Percentiles rank a stretch among this genome's conserved stretches.
Evolutionary conservation across 2,113 vertebrate species (phyloP).

Genomic region (Myotis brandtii): DNA sequence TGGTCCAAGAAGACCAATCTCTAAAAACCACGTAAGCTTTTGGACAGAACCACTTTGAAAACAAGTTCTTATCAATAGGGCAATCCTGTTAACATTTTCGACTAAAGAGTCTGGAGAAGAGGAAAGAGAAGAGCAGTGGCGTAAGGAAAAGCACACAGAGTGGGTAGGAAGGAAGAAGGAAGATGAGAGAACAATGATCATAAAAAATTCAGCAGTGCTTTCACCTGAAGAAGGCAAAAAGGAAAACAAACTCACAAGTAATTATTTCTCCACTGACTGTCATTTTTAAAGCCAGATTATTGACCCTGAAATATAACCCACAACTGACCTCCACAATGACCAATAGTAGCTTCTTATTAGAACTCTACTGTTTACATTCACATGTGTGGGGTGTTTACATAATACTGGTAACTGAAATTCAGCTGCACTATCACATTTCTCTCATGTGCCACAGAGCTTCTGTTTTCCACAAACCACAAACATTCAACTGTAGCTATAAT

Average conservation of each 20-base stretch:
- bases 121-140: fast-evolving
- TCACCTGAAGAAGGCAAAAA: background rate
- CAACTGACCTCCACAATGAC: background rate
- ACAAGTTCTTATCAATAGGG: background rate
- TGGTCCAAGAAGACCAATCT: background rate
- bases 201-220: background rate
- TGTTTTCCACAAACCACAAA: background rate
- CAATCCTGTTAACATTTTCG: background rate
- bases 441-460: background rate
- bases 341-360: background rate
- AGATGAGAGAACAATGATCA: background rate
- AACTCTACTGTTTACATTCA: background rate
- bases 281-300: background rate
- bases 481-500: background rate
- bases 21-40: background rate
- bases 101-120: background rate
- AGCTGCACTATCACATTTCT: background rate
- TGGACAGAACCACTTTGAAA: background rate
- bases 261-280: background rate
- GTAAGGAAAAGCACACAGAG: background rate
- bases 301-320: background rate
- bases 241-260: background rate
- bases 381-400: background rate
- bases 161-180: background rate
- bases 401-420: background rate